These are phyloP conservation scores for Heliopora coerulea DNA, from an alignment of 92 coral and sea anemone genomes.

Conservation along the genomic window DNA sequence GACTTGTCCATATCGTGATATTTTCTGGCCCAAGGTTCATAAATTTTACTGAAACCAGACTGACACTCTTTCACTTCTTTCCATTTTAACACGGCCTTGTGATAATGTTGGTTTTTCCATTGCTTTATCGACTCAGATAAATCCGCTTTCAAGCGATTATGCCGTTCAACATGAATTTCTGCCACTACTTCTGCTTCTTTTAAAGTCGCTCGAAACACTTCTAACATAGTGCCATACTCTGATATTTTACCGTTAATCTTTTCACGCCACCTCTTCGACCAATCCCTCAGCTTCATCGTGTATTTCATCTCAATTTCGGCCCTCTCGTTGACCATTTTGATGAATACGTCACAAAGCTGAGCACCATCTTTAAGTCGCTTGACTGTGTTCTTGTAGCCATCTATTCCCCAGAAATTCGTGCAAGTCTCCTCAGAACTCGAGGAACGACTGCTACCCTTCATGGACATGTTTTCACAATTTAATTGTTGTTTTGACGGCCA, in stretches of 20 bases:
- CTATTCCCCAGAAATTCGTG: constrained; percentile 92
- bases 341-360: constrained; percentile 87
- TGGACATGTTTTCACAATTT: constrained; percentile 3
- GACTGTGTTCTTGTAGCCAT: constrained; percentile 90
- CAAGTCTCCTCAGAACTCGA: constrained; percentile 29
- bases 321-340: constrained; percentile 84
- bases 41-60: constrained; percentile 78
- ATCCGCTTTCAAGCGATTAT: constrained; percentile 71
- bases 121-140: constrained; percentile 76
- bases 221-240: constrained; percentile 84
- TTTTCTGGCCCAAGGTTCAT: constrained; percentile 94
- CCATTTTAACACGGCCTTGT: constrained; percentile 91
- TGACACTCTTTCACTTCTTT: constrained; percentile 92
- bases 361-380: constrained; percentile 97
- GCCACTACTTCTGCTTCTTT: constrained; percentile 86
- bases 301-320: constrained; percentile 97
- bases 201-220: constrained; percentile 68
- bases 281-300: constrained; percentile 82
- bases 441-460: constrained; percentile 25
- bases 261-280: constrained; percentile 99
- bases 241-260: constrained; percentile 66
- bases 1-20: constrained; percentile 76
- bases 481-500: too few species aligned
- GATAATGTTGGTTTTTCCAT: constrained; percentile 87
- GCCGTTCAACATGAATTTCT: constrained; percentile 72